Evolutionary conservation across 2,888 invertebrate species (phyloP).

Genomic region (Diogma glabrata): DNA sequence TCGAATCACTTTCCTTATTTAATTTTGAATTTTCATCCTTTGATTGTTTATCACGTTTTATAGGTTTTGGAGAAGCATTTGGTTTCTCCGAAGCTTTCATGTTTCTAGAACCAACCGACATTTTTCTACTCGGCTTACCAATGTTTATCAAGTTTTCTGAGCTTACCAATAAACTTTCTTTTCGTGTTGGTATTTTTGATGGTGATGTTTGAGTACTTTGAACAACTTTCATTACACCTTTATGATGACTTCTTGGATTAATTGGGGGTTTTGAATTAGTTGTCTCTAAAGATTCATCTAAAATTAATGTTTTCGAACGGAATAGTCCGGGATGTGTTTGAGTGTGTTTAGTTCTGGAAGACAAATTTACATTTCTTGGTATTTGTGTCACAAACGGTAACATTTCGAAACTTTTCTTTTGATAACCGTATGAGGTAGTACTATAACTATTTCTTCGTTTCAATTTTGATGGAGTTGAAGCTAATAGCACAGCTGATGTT

Average conservation of each 20-base stretch:
- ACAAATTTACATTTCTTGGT: slow-evolving; percentile 4
- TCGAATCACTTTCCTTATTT: not conserved
- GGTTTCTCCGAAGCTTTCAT: not conserved
- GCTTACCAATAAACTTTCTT: no score
- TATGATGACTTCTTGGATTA: slow-evolving; percentile 34
- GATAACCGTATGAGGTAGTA: slow-evolving; percentile 1
- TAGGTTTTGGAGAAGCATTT: not conserved
- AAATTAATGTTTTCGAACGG: not conserved
- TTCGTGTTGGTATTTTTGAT: slow-evolving; percentile 26
- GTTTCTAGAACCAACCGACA: not conserved
- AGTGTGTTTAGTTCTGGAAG: slow-evolving; percentile 6
- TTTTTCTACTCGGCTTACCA: not conserved
- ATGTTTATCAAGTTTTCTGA: no score
- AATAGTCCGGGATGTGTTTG: slow-evolving; percentile 5
- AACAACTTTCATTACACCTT: slow-evolving; percentile 30
- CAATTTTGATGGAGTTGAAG: not conserved
- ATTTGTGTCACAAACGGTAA: slow-evolving; percentile 5
- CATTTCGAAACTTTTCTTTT: slow-evolving; percentile 6
- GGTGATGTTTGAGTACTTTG: slow-evolving; percentile 25
- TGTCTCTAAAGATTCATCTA: slow-evolving; percentile 1
- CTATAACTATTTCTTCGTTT: slow-evolving; percentile 4
- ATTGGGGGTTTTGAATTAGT: slow-evolving; percentile 6
- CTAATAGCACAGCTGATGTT: not conserved
- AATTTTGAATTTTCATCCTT: slow-evolving; percentile 20
- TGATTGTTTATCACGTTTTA: slow-evolving; percentile 17